Evolutionary conservation across 1,140 invertebrate species (phyloP).

Genomic region (Drosophila pruinosa): DNA sequence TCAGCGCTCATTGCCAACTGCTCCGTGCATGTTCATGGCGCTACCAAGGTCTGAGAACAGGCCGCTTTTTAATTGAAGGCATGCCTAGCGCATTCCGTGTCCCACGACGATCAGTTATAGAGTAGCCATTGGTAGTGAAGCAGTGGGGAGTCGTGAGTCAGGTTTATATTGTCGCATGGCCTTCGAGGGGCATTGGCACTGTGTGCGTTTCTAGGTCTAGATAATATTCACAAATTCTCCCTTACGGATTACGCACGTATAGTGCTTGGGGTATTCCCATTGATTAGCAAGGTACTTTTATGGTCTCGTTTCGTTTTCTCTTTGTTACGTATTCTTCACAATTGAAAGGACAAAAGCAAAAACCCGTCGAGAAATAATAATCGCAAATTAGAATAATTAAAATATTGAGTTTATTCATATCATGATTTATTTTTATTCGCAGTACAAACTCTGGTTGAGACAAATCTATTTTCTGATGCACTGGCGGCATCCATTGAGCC

Average conservation of each 20-base stretch:
- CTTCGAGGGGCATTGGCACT: not conserved
- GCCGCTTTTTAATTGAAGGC: conserved; percentile 31
- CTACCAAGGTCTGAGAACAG: conserved; percentile 52
- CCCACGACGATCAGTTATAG: conserved; percentile 10
- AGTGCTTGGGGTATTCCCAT: not conserved
- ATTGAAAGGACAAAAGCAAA: conserved; percentile 50
- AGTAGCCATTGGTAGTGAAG: not conserved
- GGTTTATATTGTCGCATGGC: not conserved
- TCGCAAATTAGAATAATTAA: not conserved
- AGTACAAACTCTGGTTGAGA: conserved; percentile 92
- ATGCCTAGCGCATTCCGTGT: not conserved
- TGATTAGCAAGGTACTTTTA: not conserved
- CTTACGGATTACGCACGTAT: not conserved
- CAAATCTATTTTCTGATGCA: conserved; percentile 96
- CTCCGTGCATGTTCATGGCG: conserved; percentile 21
- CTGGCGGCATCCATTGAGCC: conserved; percentile 88
- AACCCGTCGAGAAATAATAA: conserved; percentile 11
- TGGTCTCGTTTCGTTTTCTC: not conserved
- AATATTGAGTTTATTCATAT: not conserved
- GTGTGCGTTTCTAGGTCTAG: not conserved
- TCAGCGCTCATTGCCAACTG: not conserved
- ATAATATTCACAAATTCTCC: not conserved
- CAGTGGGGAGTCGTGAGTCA: not conserved
- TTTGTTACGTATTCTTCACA: not conserved
- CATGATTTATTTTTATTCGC: conserved; percentile 77